These are phyloP conservation scores for Thryonomys swinderianus DNA, from an alignment of 2,113 vertebrate genomes.

Conservation along the genomic window DNA sequence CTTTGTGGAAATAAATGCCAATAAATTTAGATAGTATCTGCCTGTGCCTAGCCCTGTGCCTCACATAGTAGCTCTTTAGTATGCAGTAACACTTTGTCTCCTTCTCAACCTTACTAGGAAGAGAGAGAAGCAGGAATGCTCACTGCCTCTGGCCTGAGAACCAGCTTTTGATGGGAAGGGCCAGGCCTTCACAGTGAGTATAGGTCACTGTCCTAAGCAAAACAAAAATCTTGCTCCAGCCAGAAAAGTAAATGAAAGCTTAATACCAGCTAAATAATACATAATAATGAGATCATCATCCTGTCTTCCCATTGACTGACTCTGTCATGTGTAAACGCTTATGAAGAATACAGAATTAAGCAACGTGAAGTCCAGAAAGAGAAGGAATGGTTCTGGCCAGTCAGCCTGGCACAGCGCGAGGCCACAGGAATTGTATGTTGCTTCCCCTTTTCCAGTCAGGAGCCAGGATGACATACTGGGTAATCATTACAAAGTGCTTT, in stretches of 20 bases:
- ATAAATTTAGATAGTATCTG: not conserved
- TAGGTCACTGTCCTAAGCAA: slow-evolving; percentile 19
- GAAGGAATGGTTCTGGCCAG: not conserved
- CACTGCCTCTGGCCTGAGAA: not conserved
- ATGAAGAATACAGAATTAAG: not conserved
- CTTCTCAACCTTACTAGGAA: not conserved
- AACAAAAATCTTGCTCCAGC: slow-evolving; percentile 24
- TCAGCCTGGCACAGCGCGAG: not conserved
- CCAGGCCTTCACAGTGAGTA: not conserved
- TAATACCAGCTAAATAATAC: slow-evolving; percentile 50
- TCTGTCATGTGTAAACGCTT: slow-evolving; percentile 13
- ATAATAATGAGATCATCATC: slow-evolving; percentile 21
- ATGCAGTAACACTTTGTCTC: not conserved
- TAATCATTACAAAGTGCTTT: slow-evolving; percentile 36
- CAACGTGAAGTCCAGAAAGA: not conserved
- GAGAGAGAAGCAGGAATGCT: not conserved
- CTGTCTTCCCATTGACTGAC: slow-evolving; percentile 20
- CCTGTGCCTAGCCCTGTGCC: not conserved
- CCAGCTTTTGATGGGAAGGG: not conserved
- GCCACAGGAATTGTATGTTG: not conserved
- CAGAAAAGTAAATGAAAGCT: slow-evolving; percentile 51
- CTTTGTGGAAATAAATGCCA: not conserved
- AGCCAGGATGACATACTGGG: slow-evolving; percentile 31
- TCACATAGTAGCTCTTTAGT: not conserved
- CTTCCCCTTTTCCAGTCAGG: slow-evolving; percentile 1